Percentiles rank a stretch among this genome's conserved stretches.
Evolutionary conservation across 2,888 invertebrate genomes (phyloP).

Genomic region (Biston betularia): DNA sequence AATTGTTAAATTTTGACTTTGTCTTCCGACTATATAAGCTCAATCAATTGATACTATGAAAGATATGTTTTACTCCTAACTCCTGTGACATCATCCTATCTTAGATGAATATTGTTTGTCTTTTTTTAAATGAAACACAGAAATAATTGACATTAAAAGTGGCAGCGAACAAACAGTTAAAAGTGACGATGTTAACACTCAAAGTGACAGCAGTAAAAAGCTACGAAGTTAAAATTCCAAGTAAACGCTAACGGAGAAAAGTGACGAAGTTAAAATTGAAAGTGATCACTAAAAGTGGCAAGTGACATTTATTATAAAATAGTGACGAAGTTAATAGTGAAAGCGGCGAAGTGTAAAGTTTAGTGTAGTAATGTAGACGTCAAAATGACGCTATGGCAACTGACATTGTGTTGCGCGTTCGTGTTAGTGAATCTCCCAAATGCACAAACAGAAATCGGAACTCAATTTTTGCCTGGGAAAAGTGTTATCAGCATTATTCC

Average conservation of each 20-base stretch:
- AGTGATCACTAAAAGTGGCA: background rate
- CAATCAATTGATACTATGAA: no score
- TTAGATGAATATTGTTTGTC: no score
- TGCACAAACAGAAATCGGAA: constrained; percentile 49
- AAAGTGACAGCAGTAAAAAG: background rate
- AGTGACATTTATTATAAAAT: background rate
- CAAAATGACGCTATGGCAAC: constrained; percentile 60
- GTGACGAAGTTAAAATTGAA: background rate
- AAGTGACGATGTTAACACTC: constrained; percentile 1
- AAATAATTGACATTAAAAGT: background rate
- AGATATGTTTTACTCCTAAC: no score
- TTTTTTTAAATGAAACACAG: background rate
- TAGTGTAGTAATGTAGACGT: constrained; percentile 28
- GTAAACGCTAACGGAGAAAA: background rate
- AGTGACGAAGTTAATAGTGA: background rate
- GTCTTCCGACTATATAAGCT: no score
- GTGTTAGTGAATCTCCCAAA: constrained; percentile 45
- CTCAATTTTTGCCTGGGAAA: constrained; percentile 53
- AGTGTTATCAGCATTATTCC: constrained; percentile 60
- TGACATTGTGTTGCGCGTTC: constrained; percentile 55
- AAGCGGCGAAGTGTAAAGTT: background rate
- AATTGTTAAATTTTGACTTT: no score
- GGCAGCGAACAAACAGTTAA: background rate
- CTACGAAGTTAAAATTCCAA: background rate
- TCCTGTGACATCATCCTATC: no score